Percentiles rank a stretch among this genome's conserved stretches.
These are phyloP conservation scores for Bathynomus jamesi DNA, from an alignment of 1,140 invertebrate genomes.

Conservation along the genomic window DNA sequence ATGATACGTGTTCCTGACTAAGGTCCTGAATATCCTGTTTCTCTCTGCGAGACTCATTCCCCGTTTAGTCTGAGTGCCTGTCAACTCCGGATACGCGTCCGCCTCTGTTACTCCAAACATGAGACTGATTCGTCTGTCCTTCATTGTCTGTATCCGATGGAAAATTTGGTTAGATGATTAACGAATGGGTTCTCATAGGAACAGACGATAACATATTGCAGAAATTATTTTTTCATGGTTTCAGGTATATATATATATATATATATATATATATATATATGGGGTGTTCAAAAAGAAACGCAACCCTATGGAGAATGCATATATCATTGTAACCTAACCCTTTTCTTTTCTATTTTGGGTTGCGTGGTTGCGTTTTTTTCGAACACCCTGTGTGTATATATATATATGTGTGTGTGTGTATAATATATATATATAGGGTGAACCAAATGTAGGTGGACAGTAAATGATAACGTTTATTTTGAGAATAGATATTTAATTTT, in stretches of 20 bases:
- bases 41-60: constrained; percentile 63
- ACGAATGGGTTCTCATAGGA: no score
- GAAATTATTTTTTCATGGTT: not conserved
- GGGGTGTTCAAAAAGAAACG: no score
- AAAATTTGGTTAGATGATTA: no score
- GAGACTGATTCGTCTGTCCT: constrained; percentile 16
- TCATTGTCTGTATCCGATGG: constrained; percentile 15
- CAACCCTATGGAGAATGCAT: no score
- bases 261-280: not conserved
- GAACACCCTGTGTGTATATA: not conserved
- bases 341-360: no score
- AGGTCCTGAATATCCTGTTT: constrained; percentile 74
- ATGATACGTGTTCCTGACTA: constrained; percentile 77
- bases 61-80: constrained; percentile 55
- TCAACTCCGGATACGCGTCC: constrained; percentile 55
- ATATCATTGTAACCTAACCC: no score
- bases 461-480: no score
- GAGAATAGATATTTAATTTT: no score
- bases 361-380: no score
- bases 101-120: constrained; percentile 33
- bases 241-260: not conserved
- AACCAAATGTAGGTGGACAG: no score
- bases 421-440: constrained; percentile 6
- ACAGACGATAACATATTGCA: no score
- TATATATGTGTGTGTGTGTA: constrained; percentile 6